These are phyloP conservation scores for Acanthurus leucopareius DNA, from an alignment of 2,797 vertebrate genomes.

Conservation along the genomic window DNA sequence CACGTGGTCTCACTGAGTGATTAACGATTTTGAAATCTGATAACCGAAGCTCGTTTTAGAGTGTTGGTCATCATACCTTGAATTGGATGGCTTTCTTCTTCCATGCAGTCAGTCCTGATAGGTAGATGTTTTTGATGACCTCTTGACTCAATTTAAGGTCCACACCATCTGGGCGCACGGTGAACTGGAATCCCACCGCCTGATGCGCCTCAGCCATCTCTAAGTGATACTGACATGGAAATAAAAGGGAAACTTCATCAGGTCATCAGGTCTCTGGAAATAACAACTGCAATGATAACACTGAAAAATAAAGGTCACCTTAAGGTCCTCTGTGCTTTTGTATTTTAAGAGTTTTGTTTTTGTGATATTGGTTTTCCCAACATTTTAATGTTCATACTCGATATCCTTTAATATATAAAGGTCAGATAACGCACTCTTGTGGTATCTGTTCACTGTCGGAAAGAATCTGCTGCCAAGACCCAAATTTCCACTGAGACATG, in stretches of 20 bases:
- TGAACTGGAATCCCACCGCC: conserved; percentile 97
- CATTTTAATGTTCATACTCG: not conserved
- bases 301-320: not conserved
- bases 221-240: conserved; percentile 9
- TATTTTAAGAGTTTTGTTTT: not conserved
- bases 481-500: not conserved
- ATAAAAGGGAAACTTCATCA: not conserved
- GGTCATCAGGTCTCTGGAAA: not conserved
- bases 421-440: not conserved
- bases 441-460: not conserved
- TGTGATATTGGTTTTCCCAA: not conserved
- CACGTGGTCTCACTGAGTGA: not conserved
- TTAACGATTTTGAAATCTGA: not conserved
- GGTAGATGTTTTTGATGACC: conserved; percentile 92
- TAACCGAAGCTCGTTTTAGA: not conserved
- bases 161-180: conserved; percentile 92
- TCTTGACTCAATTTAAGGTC: conserved; percentile 92
- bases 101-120: conserved; percentile 91
- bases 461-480: not conserved
- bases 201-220: conserved; percentile 97
- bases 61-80: conserved; percentile 81
- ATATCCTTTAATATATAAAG: not conserved
- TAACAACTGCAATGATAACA: not conserved
- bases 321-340: not conserved
- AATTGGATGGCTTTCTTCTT: conserved; percentile 91